These are phyloP conservation scores for Lapara coniferarum DNA, from an alignment of 2,888 invertebrate species.

Conservation along the genomic window DNA sequence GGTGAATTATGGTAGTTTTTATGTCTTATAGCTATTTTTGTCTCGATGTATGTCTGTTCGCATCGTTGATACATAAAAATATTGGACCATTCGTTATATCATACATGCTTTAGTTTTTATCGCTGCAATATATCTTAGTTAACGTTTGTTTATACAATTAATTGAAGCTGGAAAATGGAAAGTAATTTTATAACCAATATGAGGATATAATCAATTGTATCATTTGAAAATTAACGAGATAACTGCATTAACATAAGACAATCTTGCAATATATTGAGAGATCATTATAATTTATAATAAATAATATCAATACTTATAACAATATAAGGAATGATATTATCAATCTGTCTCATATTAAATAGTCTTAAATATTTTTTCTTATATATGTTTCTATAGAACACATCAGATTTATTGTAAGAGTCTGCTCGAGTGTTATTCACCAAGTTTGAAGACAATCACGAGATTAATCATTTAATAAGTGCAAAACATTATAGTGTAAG, in stretches of 20 bases:
- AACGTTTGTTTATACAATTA: conserved; percentile 10
- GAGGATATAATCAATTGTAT: not conserved
- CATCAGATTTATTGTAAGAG: too few species aligned
- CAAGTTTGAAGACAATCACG: too few species aligned
- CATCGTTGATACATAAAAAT: conserved; percentile 26
- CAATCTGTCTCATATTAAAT: too few species aligned
- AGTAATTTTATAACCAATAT: not conserved
- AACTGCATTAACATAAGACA: not conserved
- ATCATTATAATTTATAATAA: too few species aligned
- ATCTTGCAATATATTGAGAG: not conserved
- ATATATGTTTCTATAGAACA: too few species aligned
- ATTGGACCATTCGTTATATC: not conserved
- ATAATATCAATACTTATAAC: too few species aligned
- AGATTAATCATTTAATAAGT: too few species aligned
- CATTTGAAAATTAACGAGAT: not conserved
- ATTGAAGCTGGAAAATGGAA: not conserved
- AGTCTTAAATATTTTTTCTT: too few species aligned
- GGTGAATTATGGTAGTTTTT: conserved; percentile 35
- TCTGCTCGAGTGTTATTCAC: too few species aligned
- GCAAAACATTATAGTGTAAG: too few species aligned
- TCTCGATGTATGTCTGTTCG: conserved; percentile 31
- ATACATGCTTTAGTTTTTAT: not conserved
- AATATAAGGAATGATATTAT: too few species aligned
- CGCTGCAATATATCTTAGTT: conserved; percentile 4
- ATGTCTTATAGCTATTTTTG: conserved; percentile 31